Base-by-base conservation (phyloP, 2,797 vertebrate species). In the Enteromius paludinosus region DNA sequence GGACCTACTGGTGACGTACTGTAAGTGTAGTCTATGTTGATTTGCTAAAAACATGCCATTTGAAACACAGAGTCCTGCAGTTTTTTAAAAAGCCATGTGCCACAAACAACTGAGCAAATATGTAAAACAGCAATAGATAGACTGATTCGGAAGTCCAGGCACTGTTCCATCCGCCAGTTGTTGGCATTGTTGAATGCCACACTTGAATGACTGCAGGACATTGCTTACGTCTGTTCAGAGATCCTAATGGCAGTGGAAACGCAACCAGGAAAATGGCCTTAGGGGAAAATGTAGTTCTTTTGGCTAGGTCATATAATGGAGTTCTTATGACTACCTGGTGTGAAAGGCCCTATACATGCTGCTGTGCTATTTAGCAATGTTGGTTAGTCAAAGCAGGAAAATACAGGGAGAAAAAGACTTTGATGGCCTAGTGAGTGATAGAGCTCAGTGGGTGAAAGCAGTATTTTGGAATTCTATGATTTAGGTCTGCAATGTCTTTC, bases 331-430 rank as follows among this genome's bases (percentile, higher is more conserved):
- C n/a, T 56, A 30, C 59, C n/a, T 17, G 12, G 23, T 49, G n/a
- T 12, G n/a, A 41, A 68, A 66, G 5, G 2, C 35, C 49, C 69
- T n/a, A 61, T 54, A 47, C 45, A 25, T 47, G 3, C 33, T 61
- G 5, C 25, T 56, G 49, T 38, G 1, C 28, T 79, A 56, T 79
- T 59, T 84, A 77, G 15, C 30, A 14, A 28, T 78, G 45, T n/a
- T 12, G 17, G 33, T 62, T 18, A 64, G 38, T 45, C 28, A 79
- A 30, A 84, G 79, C 49, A 83, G 28, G 6, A 75, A 45, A 56
- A 23, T 25, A 61, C 30, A 4, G 0, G 18, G 17, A 69, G 28
- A 28, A 8, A 9, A 59, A 54, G 15, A 33, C 70, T 59, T 72
- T 79, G 35, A 75, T 79, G 65, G 23, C 7, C 18, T 2, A 30